Evolutionary conservation across 1,140 invertebrate genomes (phyloP).

Genomic region (Megalopta genalis): DNA sequence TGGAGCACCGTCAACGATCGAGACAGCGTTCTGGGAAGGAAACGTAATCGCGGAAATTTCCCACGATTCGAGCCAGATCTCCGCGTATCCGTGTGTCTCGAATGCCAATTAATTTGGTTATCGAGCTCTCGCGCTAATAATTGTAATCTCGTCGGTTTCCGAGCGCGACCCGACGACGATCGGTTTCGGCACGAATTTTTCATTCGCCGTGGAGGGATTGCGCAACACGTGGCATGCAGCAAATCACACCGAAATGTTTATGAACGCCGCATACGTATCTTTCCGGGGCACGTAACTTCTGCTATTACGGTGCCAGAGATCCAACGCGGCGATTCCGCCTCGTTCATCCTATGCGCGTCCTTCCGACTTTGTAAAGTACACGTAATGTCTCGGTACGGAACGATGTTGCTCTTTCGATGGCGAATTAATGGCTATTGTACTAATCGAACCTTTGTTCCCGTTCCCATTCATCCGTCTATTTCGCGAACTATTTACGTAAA

Average conservation of each 20-base stretch:
- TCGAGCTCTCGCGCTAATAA: neutral
- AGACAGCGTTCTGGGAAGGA: no score
- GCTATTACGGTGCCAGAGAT: slow-evolving; percentile 8
- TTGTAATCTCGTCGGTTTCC: no score
- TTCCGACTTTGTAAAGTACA: neutral
- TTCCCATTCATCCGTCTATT: neutral
- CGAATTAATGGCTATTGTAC: neutral
- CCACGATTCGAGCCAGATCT: neutral
- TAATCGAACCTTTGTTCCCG: neutral
- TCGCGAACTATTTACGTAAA: neutral
- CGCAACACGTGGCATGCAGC: slow-evolving; percentile 14
- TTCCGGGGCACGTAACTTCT: slow-evolving; percentile 7
- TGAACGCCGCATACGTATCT: neutral
- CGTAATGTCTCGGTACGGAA: neutral
- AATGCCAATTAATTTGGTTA: neutral
- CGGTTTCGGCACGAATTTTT: slow-evolving; percentile 5
- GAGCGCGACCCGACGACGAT: neutral
- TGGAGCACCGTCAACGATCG: no score
- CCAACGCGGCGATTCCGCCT: neutral
- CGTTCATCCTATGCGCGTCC: neutral
- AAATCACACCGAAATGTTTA: slow-evolving; percentile 13
- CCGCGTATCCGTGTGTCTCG: neutral
- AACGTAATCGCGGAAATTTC: neutral
- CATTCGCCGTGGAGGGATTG: neutral
- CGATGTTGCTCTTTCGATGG: neutral